A percentile compares a stretch with the other conserved stretches of the same genome.
Conservation (phyloP, 23 tunicate species). For the Halocynthia aurantium region DNA sequence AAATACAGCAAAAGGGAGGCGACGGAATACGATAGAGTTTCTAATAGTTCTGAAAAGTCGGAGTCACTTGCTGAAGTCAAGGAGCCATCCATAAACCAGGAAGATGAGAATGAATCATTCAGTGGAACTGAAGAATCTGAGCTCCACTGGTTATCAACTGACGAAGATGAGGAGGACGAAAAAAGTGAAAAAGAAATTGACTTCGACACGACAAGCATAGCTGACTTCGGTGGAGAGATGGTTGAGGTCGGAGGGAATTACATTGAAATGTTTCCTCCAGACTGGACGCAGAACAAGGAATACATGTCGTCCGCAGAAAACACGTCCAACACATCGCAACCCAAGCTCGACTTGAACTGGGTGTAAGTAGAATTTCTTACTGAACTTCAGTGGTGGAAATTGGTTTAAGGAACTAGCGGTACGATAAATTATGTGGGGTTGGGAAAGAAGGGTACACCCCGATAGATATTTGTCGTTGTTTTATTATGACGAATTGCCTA, state of each 20-base stretch:
- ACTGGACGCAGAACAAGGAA: conserved; percentile 12
- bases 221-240: conserved; percentile 16
- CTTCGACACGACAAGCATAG: conserved; percentile 10
- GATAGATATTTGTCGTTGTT: too few relatives aligned
- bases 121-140: background rate
- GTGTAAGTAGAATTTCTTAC: conserved; percentile 9
- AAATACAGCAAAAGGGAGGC: background rate
- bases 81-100: background rate
- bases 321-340: conserved; percentile 4
- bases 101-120: background rate
- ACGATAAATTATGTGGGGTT: too few relatives aligned
- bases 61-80: too few relatives aligned
- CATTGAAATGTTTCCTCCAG: conserved; percentile 15
- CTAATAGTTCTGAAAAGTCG: too few relatives aligned
- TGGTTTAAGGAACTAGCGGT: too few relatives aligned
- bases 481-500: too few relatives aligned
- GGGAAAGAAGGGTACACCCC: too few relatives aligned
- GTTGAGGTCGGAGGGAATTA: background rate
- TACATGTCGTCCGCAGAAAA: background rate
- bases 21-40: too few relatives aligned
- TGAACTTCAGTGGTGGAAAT: too few relatives aligned
- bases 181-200: background rate
- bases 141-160: background rate
- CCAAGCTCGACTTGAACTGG: conserved; percentile 20
- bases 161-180: background rate